These are phyloP conservation scores for Pammene fasciana DNA, from an alignment of 2,888 invertebrate species.

Conservation along the genomic window DNA sequence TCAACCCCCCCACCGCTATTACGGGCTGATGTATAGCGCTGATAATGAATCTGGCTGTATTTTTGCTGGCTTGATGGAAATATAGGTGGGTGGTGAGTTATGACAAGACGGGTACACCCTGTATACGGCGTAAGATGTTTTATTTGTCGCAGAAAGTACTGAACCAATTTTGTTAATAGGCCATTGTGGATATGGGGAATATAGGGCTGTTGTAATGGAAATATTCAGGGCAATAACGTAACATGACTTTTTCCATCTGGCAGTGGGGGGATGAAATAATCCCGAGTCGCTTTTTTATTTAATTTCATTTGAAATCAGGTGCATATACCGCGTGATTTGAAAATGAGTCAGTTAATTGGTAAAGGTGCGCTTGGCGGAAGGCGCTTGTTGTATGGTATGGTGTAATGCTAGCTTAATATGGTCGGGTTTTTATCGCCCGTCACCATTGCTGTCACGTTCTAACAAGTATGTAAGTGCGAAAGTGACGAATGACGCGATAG, in stretches of 20 bases:
- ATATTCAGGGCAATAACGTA: neutral
- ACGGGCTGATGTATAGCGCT: slow-evolving; percentile 50
- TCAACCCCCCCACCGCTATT: slow-evolving; percentile 70
- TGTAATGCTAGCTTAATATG: too few relatives aligned
- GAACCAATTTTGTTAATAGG: slow-evolving; percentile 13
- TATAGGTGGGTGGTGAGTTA: slow-evolving; percentile 45
- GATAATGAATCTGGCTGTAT: slow-evolving; percentile 48
- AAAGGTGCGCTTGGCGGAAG: too few relatives aligned
- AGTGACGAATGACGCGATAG: too few relatives aligned
- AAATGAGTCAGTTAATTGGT: too few relatives aligned
- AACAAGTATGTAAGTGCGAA: too few relatives aligned
- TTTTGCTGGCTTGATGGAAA: slow-evolving; percentile 47
- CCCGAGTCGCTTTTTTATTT: too few relatives aligned
- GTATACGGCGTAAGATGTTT: slow-evolving; percentile 19
- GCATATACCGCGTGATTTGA: too few relatives aligned
- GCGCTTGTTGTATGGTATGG: too few relatives aligned
- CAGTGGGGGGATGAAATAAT: neutral
- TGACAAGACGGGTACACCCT: slow-evolving; percentile 40
- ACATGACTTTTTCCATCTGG: neutral
- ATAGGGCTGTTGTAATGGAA: neutral
- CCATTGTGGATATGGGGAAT: neutral
- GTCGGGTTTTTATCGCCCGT: too few relatives aligned
- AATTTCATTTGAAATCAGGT: too few relatives aligned
- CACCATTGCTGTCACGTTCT: too few relatives aligned
- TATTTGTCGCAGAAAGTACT: neutral